Evolutionary conservation across 2,888 invertebrate genomes (phyloP).

Genomic region (Cristatella mucedo): DNA sequence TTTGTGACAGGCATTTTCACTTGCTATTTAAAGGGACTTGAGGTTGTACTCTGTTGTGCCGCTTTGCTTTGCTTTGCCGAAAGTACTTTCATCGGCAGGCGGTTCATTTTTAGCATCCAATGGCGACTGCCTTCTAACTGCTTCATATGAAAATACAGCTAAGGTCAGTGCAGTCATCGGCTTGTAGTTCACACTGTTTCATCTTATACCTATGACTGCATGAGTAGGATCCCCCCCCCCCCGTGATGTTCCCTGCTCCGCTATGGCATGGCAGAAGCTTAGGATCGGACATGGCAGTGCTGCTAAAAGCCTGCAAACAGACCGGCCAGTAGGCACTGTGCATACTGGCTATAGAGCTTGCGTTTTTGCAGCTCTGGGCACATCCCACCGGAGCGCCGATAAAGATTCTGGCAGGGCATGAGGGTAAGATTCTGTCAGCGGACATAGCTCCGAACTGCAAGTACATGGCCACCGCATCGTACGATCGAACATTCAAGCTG

Average conservation of each 20-base stretch:
- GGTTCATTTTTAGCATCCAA: slow-evolving; percentile 22
- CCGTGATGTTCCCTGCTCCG: too few species aligned
- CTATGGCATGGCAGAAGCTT: too few species aligned
- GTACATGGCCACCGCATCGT: slow-evolving; percentile 79
- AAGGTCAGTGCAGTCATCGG: too few species aligned
- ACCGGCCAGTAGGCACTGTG: too few species aligned
- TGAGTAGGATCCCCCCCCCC: too few species aligned
- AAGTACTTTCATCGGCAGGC: slow-evolving; percentile 2
- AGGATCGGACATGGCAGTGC: too few species aligned
- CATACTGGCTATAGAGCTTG: too few species aligned
- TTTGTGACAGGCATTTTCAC: too few species aligned
- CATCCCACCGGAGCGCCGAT: slow-evolving; percentile 92
- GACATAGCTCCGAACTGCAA: slow-evolving; percentile 77
- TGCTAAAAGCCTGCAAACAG: too few species aligned
- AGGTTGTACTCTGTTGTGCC: slow-evolving; percentile 14
- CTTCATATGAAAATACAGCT: slow-evolving; percentile 78
- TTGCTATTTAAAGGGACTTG: too few species aligned
- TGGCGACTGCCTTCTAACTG: slow-evolving; percentile 74
- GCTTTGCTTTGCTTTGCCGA: slow-evolving; percentile 11
- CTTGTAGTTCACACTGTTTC: too few species aligned
- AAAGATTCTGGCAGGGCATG: slow-evolving; percentile 84
- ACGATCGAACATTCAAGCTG: slow-evolving; percentile 88
- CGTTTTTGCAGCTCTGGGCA: slow-evolving; percentile 58
- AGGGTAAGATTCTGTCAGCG: slow-evolving; percentile 84
- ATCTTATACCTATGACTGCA: too few species aligned